Percentiles rank a stretch among this genome's conserved stretches.
Conservation (phyloP, 2,113 vertebrate genomes). For the Solea solea region DNA sequence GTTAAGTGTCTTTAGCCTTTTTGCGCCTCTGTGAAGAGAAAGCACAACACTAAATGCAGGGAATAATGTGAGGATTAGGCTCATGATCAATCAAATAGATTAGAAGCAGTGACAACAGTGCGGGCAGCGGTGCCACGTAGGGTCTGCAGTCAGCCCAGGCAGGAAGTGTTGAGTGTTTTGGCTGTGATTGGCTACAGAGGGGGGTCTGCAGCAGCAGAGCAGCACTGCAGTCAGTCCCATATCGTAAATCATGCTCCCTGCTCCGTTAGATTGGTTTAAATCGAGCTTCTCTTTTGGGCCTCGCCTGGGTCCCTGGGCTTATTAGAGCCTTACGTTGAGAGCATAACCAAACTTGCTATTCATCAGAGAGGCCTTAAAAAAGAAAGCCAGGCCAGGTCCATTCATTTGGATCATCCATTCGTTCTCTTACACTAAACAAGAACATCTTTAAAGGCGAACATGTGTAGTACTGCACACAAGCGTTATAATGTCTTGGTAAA, state of each 20-base stretch:
- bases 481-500: background rate
- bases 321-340: slow-evolving; percentile 75
- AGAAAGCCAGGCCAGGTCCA: slow-evolving; percentile 40
- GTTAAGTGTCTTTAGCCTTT: slow-evolving; percentile 47
- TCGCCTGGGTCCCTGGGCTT: slow-evolving; percentile 76
- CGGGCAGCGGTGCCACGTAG: slow-evolving; percentile 58
- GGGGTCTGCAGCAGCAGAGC: slow-evolving; percentile 60
- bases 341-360: slow-evolving; percentile 74
- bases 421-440: slow-evolving; percentile 5
- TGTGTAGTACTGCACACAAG: background rate
- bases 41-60: slow-evolving; percentile 27
- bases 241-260: slow-evolving; percentile 77
- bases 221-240: slow-evolving; percentile 63
- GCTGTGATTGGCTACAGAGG: slow-evolving; percentile 74
- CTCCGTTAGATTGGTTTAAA: slow-evolving; percentile 77
- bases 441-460: background rate
- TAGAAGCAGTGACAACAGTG: slow-evolving; percentile 66
- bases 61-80: slow-evolving; percentile 63
- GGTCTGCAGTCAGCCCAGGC: slow-evolving; percentile 52
- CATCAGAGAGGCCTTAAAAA: slow-evolving; percentile 70
- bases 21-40: slow-evolving; percentile 27
- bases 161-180: slow-evolving; percentile 76
- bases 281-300: slow-evolving; percentile 73
- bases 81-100: slow-evolving; percentile 78
- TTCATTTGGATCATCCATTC: slow-evolving; percentile 62